These are phyloP conservation scores for Laupala kohalensis DNA, from an alignment of 1,140 invertebrate genomes.

Conservation along the genomic window DNA sequence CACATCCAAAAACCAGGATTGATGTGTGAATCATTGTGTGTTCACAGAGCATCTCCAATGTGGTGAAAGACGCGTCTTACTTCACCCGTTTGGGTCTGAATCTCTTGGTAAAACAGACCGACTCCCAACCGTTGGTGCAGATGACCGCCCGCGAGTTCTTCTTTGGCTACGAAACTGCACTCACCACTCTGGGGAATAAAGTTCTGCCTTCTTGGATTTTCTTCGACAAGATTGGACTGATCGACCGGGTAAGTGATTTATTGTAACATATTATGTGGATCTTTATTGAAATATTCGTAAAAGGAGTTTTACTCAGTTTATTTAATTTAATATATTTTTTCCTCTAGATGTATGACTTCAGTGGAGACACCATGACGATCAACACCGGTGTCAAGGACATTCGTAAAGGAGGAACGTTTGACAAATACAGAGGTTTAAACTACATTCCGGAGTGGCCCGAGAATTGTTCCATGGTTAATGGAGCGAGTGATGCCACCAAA, in stretches of 20 bases:
- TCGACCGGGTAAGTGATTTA: slow-evolving; percentile 53
- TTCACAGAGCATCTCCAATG: slow-evolving; percentile 62
- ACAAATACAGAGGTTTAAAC: slow-evolving; percentile 56
- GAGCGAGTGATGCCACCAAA: slow-evolving; percentile 74
- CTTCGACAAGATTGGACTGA: slow-evolving; percentile 67
- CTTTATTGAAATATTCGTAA: not conserved
- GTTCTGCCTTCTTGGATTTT: slow-evolving; percentile 66
- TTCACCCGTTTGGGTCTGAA: slow-evolving; percentile 52
- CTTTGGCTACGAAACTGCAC: slow-evolving; percentile 60
- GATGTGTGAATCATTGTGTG: too few species aligned
- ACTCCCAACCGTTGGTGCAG: slow-evolving; percentile 48
- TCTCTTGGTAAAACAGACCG: slow-evolving; percentile 47
- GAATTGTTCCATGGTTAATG: slow-evolving; percentile 38
- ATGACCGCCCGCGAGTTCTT: slow-evolving; percentile 74
- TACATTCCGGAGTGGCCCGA: slow-evolving; percentile 63
- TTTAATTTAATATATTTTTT: slow-evolving; percentile 6
- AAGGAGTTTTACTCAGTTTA: not conserved
- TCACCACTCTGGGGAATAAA: slow-evolving; percentile 61
- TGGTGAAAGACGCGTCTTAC: slow-evolving; percentile 45
- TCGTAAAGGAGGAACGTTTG: slow-evolving; percentile 49
- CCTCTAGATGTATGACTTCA: slow-evolving; percentile 72
- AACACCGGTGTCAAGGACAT: slow-evolving; percentile 57
- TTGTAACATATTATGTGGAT: not conserved
- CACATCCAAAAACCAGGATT: too few species aligned
- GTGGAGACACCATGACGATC: slow-evolving; percentile 63